These are phyloP conservation scores for Platygyra sinensis DNA, from an alignment of 64 coral and sea anemone species.

Conservation along the genomic window DNA sequence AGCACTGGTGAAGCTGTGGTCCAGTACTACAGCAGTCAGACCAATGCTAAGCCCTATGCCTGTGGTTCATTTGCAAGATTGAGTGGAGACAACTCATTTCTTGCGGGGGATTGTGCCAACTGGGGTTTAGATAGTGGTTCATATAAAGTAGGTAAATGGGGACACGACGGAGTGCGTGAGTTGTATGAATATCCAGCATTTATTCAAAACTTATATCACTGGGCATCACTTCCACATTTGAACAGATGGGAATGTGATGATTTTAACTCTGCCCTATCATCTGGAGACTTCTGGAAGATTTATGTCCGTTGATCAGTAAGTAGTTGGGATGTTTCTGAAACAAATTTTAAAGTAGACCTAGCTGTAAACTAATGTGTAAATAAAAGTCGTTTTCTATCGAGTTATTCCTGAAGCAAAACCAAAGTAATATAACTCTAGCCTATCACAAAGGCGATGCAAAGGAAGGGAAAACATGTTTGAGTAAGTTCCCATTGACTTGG, in stretches of 20 bases:
- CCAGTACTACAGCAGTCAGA: background rate
- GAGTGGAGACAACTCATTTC: background rate
- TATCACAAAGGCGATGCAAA: too few species aligned
- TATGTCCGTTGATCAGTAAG: background rate
- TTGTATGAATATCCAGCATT: background rate
- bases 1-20: constrained; percentile 5
- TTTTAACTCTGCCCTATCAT: background rate
- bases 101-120: background rate
- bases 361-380: too few species aligned
- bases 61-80: constrained; percentile 20
- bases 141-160: background rate
- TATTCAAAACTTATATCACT: background rate
- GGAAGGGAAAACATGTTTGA: too few species aligned
- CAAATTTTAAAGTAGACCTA: too few species aligned
- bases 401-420: too few species aligned
- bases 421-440: too few species aligned
- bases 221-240: background rate
- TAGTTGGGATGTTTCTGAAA: too few species aligned
- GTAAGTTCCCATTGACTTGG: too few species aligned
- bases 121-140: background rate
- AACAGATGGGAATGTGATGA: background rate
- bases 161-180: background rate
- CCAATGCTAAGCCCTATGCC: background rate
- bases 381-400: too few species aligned
- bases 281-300: background rate